Conservation (phyloP, 2,888 invertebrate genomes). For the Platycnemis pennipes region DNA sequence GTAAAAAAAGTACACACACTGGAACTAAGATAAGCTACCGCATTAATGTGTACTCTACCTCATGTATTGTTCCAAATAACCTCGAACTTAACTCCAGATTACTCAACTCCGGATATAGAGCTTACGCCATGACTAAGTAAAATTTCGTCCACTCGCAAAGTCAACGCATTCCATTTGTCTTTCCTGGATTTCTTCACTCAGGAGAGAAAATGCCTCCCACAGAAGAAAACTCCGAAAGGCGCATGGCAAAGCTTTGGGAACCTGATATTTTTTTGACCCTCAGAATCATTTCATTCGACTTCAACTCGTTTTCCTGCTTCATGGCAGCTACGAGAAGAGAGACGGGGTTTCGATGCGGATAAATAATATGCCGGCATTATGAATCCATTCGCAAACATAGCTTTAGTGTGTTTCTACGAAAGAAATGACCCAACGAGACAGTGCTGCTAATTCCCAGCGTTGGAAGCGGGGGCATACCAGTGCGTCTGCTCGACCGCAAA, state of each 20-base stretch:
- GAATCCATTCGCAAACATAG: neutral
- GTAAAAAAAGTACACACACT: too few species aligned
- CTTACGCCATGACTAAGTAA: neutral
- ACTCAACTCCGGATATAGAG: neutral
- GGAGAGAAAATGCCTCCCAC: neutral
- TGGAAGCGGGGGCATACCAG: neutral
- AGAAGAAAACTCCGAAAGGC: neutral
- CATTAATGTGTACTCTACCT: too few species aligned
- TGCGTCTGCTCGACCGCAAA: neutral
- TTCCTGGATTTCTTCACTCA: neutral
- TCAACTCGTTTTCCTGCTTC: neutral
- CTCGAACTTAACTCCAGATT: too few species aligned
- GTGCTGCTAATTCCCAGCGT: neutral
- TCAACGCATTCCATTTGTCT: neutral
- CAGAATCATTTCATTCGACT: neutral
- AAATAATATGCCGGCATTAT: neutral
- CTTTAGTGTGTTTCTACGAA: neutral
- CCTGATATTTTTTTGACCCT: neutral
- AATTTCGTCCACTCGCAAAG: too few species aligned
- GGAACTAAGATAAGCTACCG: too few species aligned
- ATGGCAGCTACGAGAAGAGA: neutral
- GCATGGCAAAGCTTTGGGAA: neutral
- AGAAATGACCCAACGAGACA: neutral
- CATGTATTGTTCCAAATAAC: too few species aligned
- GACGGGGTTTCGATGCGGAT: neutral